Evolutionary conservation across 2,888 invertebrate species (phyloP).

Genomic region (Choristoneura rosaceana): DNA sequence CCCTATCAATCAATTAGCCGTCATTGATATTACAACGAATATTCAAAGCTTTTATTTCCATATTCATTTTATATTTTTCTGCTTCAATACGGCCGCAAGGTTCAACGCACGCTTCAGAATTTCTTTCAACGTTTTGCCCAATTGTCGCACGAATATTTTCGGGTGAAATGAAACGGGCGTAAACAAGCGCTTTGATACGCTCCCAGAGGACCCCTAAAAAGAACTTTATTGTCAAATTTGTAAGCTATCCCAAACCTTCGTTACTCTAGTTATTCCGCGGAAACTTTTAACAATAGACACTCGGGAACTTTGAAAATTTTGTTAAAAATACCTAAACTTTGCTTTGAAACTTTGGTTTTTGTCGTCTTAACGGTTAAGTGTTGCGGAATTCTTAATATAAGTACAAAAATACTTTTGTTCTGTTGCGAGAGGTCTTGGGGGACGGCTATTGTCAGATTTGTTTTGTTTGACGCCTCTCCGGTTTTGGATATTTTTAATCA

Average conservation of each 20-base stretch:
- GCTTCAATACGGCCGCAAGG: not conserved
- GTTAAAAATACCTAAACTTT: constrained; percentile 29
- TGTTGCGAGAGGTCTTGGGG: constrained; percentile 5
- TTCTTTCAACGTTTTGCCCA: not conserved
- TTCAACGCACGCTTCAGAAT: constrained; percentile 5
- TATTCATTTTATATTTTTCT: not conserved
- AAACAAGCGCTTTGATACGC: constrained; percentile 24
- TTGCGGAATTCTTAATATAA: constrained; percentile 14
- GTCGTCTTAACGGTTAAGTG: constrained; percentile 10
- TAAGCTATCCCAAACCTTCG: constrained; percentile 18
- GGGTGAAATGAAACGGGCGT: constrained; percentile 1
- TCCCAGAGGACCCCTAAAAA: not conserved
- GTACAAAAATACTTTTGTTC: constrained; percentile 12
- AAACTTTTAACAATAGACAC: constrained; percentile 37
- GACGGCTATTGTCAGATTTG: not conserved
- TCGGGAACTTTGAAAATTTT: constrained; percentile 25
- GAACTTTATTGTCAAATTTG: constrained; percentile 21
- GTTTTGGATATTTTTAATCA: too few species aligned
- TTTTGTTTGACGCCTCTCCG: not conserved
- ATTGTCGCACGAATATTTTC: constrained; percentile 7
- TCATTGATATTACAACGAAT: not conserved
- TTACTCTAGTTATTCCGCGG: constrained; percentile 29
- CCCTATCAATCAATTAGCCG: not conserved
- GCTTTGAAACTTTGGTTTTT: constrained; percentile 18
- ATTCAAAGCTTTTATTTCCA: not conserved